phyloP scores from a whole-genome alignment of 1,140 invertebrate species.

The Hestina assimilis region DNA sequence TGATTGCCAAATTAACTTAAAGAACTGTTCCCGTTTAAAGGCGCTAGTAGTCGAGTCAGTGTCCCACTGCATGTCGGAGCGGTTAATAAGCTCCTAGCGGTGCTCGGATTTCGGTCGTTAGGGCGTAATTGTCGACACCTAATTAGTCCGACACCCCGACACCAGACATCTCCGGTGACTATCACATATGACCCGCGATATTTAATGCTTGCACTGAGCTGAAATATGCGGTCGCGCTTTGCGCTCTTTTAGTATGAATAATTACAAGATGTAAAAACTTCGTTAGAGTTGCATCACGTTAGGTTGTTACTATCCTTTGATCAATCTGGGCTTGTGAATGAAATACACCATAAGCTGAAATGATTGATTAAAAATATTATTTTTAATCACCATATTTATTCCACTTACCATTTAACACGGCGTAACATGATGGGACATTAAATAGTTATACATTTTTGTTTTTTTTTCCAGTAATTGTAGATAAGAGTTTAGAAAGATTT shows the following conservation, averaged over 20 bases:
- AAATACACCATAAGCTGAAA: too few species aligned
- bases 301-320: background rate
- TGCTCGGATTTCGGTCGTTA: slow-evolving; percentile 70
- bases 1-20: background rate
- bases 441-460: too few species aligned
- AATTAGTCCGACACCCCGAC: slow-evolving; percentile 57
- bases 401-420: too few species aligned
- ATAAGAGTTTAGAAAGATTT: too few species aligned
- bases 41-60: slow-evolving; percentile 7
- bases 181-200: slow-evolving; percentile 60
- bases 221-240: slow-evolving; percentile 27
- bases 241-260: background rate
- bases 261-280: slow-evolving; percentile 2
- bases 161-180: slow-evolving; percentile 43
- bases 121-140: slow-evolving; percentile 69
- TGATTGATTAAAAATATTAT: background rate
- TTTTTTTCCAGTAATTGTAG: too few species aligned
- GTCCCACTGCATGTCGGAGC: slow-evolving; percentile 24
- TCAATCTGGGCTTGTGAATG: background rate
- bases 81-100: slow-evolving; percentile 59
- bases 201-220: slow-evolving; percentile 45
- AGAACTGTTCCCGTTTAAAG: background rate
- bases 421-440: too few species aligned
- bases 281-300: background rate
- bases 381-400: too few species aligned